phyloP scores from a whole-genome alignment of 2,797 vertebrate species.

The Syngnathus rostellatus region DNA sequence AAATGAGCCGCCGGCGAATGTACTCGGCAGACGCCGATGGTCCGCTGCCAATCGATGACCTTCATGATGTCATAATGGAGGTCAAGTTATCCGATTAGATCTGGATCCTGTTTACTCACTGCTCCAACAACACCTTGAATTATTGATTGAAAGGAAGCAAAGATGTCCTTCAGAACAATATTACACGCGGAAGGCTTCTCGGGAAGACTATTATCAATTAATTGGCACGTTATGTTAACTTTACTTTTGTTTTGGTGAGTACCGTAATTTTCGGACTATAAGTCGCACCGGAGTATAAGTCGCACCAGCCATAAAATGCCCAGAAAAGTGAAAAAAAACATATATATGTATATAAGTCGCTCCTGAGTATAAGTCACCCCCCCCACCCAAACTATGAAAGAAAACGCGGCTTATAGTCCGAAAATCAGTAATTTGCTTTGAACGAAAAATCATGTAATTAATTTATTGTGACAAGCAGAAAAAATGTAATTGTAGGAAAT shows the following conservation, averaged over 20 bases:
- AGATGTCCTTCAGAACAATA: slow-evolving; percentile 30
- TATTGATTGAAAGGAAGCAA: slow-evolving; percentile 40
- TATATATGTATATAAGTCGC: too few species aligned
- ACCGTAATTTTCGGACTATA: too few species aligned
- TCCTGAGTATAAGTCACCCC: too few species aligned
- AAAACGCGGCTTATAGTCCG: too few species aligned
- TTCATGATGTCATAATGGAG: slow-evolving; percentile 51
- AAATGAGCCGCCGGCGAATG: slow-evolving; percentile 28
- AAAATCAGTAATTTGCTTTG: not conserved
- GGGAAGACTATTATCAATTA: slow-evolving; percentile 9
- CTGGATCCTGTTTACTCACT: slow-evolving; percentile 46
- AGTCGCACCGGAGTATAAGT: too few species aligned
- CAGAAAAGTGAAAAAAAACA: too few species aligned
- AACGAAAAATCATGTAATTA: too few species aligned
- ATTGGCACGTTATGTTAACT: not conserved
- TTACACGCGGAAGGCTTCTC: slow-evolving; percentile 12
- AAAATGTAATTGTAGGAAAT: too few species aligned
- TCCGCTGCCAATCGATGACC: slow-evolving; percentile 47
- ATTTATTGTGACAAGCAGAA: too few species aligned
- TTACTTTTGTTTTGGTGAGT: not conserved
- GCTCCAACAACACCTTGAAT: slow-evolving; percentile 50
- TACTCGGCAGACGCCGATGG: slow-evolving; percentile 35
- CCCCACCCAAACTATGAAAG: too few species aligned
- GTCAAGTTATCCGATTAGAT: slow-evolving; percentile 45
- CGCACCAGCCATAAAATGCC: too few species aligned